These are phyloP conservation scores for Pegea sp. DNA, from an alignment of 23 tunicate species.

Conservation along the genomic window DNA sequence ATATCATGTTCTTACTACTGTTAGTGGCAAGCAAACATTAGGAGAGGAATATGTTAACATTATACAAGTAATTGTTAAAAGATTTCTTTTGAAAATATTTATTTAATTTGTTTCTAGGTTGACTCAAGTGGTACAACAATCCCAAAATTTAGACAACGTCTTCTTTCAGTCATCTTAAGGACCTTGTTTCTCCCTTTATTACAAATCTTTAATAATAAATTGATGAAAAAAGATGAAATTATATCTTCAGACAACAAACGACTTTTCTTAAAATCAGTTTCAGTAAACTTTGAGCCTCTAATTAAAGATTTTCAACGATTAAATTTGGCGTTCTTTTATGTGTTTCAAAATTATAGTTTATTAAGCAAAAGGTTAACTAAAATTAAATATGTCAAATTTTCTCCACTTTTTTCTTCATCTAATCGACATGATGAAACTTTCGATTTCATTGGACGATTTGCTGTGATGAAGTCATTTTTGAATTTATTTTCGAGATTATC, in stretches of 20 bases:
- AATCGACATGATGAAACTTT: not conserved
- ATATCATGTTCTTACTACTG: not conserved
- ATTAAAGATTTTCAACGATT: no score
- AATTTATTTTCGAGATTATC: no score
- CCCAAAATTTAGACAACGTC: not conserved
- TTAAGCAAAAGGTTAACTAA: not conserved
- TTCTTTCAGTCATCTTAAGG: not conserved
- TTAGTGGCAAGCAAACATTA: not conserved
- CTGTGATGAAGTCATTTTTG: no score
- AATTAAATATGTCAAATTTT: not conserved
- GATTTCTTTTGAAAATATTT: not conserved
- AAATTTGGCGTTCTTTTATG: no score
- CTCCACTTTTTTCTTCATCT: not conserved
- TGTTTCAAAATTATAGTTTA: no score
- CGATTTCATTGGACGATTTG: not conserved
- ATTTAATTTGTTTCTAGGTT: not conserved
- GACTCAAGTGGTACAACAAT: not conserved
- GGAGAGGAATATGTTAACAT: conserved; percentile 1
- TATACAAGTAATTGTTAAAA: not conserved
- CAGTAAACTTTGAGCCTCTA: no score
- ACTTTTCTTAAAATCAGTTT: no score
- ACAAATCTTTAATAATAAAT: no score
- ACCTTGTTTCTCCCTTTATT: not conserved
- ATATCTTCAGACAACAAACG: no score
- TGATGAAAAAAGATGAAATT: no score